These are phyloP conservation scores for Zaprionus tsacasi DNA, from an alignment of 1,140 invertebrate genomes.

Conservation along the genomic window DNA sequence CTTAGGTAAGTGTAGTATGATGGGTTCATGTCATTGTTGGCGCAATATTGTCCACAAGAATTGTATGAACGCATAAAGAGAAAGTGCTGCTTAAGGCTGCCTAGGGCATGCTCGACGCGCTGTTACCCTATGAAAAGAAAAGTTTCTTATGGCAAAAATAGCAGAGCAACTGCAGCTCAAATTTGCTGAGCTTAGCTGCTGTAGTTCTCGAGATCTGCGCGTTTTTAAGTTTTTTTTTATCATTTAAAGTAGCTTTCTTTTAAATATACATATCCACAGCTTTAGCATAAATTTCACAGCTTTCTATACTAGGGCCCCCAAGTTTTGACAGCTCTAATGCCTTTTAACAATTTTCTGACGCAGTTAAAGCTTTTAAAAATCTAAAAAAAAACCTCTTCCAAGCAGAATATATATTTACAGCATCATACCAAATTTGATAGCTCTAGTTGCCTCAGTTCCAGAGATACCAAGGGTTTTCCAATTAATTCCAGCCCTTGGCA, in stretches of 20 bases:
- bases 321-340: neutral
- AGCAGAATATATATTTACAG: neutral
- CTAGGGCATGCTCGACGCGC: neutral
- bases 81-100: neutral
- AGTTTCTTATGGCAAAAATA: neutral
- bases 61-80: conserved; percentile 10
- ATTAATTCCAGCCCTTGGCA: neutral
- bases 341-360: neutral
- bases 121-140: neutral
- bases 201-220: neutral
- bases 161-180: neutral
- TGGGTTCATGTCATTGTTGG: conserved; percentile 30
- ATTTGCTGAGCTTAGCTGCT: neutral
- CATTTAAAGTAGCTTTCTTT: neutral
- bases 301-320: neutral
- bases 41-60: conserved; percentile 23
- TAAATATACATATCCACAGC: neutral
- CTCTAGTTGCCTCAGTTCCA: neutral
- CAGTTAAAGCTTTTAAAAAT: neutral
- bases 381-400: neutral
- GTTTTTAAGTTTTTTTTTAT: neutral
- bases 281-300: neutral
- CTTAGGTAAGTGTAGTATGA: conserved; percentile 27
- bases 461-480: neutral
- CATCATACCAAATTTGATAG: neutral